Percentiles rank a stretch among this genome's conserved stretches.
Evolutionary conservation across 2,113 vertebrate genomes (phyloP).

Genomic region (Salvator merianae): DNA sequence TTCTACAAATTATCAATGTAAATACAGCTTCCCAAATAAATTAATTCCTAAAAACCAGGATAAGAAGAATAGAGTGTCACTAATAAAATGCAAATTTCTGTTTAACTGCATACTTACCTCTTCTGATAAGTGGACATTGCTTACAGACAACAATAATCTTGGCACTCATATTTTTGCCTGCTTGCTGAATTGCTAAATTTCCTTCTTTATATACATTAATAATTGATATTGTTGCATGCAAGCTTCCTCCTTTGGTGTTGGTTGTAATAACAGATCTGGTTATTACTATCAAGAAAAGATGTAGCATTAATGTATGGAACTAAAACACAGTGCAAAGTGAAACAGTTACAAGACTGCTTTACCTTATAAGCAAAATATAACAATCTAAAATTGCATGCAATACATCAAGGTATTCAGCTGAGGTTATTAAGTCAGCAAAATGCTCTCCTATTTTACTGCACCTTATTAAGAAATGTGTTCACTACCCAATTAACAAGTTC

Average conservation of each 20-base stretch:
- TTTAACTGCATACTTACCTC: slow-evolving; percentile 81
- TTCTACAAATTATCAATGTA: background rate
- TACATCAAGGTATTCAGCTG: background rate
- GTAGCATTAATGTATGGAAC: background rate
- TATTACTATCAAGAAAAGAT: slow-evolving; percentile 76
- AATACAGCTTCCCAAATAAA: background rate
- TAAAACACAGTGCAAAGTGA: background rate
- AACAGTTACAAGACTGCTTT: background rate
- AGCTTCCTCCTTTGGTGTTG: slow-evolving; percentile 79
- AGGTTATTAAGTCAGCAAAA: background rate
- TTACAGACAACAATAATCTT: slow-evolving; percentile 90
- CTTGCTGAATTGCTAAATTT: slow-evolving; percentile 91
- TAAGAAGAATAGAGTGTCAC: background rate
- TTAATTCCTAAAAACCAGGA: background rate
- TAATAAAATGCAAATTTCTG: slow-evolving; percentile 5
- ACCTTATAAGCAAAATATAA: background rate
- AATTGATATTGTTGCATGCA: slow-evolving; percentile 90
- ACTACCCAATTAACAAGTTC: background rate
- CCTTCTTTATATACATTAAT: slow-evolving; percentile 96
- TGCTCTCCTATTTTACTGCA: background rate
- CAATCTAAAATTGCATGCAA: background rate
- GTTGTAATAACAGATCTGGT: slow-evolving; percentile 91
- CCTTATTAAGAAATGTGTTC: background rate
- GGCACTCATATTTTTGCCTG: slow-evolving; percentile 95
- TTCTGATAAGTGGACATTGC: slow-evolving; percentile 91